Conservation (phyloP, 2,797 vertebrate species). For the Telmatherina bonti region DNA sequence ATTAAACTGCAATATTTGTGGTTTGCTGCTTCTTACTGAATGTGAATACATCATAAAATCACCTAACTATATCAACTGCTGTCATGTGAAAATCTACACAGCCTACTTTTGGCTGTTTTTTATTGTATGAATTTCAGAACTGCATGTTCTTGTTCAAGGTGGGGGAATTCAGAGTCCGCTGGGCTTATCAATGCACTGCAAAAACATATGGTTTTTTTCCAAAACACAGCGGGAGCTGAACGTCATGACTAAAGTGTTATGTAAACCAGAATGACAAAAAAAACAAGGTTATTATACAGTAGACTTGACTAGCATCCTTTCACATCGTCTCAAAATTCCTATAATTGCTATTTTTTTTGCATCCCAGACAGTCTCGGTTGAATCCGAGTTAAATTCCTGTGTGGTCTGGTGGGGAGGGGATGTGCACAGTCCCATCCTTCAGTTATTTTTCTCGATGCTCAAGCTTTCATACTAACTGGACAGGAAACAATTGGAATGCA, state of each 20-base stretch:
- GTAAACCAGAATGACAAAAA: background rate
- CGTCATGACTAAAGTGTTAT: too few relatives aligned
- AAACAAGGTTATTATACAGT: background rate
- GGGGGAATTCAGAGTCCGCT: constrained; percentile 8
- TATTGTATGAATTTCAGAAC: constrained; percentile 32
- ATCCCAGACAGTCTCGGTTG: background rate
- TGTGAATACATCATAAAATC: constrained; percentile 26
- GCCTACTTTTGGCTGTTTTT: constrained; percentile 36
- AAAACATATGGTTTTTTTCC: constrained; percentile 23
- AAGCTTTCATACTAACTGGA: constrained; percentile 49
- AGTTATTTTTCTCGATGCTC: constrained; percentile 30
- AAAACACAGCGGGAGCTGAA: constrained; percentile 6
- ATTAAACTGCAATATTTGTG: constrained; percentile 50
- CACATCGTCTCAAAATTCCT: background rate
- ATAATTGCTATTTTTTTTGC: background rate
- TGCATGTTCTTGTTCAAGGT: constrained; percentile 20
- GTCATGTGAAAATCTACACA: constrained; percentile 46
- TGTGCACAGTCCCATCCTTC: constrained; percentile 9
- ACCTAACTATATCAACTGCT: constrained; percentile 34
- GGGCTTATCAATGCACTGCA: constrained; percentile 8
- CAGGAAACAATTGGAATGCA: constrained; percentile 50
- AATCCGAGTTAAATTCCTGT: constrained; percentile 9
- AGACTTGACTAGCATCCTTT: background rate
- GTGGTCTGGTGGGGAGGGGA: constrained; percentile 17
- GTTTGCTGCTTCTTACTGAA: constrained; percentile 39